Evolutionary conservation across 2,888 invertebrate genomes (phyloP), one percentile per base, ranked within the genome.

Genomic region (Pristionchus exspectatus): DNA sequence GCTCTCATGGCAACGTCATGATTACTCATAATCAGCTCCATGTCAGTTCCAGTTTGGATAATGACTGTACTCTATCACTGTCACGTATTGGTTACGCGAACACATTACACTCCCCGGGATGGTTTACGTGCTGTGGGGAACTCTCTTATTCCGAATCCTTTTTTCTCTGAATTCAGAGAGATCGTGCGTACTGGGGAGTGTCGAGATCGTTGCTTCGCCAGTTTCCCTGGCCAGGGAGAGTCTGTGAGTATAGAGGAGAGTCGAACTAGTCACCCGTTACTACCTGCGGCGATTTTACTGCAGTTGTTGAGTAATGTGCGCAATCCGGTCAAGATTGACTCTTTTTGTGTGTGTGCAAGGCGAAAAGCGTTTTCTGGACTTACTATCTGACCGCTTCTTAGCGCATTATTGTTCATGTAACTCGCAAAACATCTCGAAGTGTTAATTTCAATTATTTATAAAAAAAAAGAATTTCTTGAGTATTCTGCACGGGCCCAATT

Each of bases 41-140:
- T 74, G 38, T 74, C 74, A 74, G 74, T n/a, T 81, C 81, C 44
- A 81, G 50, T 81, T 81, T 12, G 81, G 77, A 50, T 27, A 81
- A 21, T 10, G 24, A 54, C 33, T 81, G 33, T n/a, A 12, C 50
- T 21, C 81, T 44, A 27, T 81, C 74, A 77, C 44, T 77, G 4
- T 14, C 30, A 38, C 74, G 44, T 27, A 16, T 38, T 24, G 21
- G 44, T 81, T 77, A 54, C 50, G 21, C 30, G 74, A 77, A 69
- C 69, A 69, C 14, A 30, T 69, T 69, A 74, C 74, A 24, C 10
- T 4, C 24, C 63, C 21, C 30, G 3, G 38, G 38, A 38, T 38
- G 38, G 38, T 38, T 50, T 50, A 50, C 44, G 44, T 50, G 44
- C 10, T 50, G 44, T 50, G 44, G 1, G 44, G 44, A 50, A 10